Evolutionary conservation across 2,888 invertebrate species (phyloP).

Genomic region (Heptascelio sp.): DNA sequence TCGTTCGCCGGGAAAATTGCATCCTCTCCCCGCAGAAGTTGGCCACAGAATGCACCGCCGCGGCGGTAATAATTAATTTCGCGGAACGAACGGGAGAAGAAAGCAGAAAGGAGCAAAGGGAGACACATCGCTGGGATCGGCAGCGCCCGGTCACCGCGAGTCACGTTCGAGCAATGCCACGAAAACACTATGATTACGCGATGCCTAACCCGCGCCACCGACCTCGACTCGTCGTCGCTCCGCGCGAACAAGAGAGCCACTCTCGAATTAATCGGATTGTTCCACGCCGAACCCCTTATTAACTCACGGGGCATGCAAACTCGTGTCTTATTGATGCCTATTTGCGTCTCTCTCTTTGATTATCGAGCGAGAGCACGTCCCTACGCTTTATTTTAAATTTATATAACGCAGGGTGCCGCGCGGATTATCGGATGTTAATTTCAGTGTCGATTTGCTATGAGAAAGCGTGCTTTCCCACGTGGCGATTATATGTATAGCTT

Average conservation of each 20-base stretch:
- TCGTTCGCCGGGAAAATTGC: conserved; percentile 66
- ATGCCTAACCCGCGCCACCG: conserved; percentile 79
- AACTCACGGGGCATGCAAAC: conserved; percentile 81
- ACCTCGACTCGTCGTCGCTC: conserved; percentile 69
- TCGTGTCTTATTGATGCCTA: conserved; percentile 74
- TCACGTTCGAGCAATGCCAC: conserved; percentile 83
- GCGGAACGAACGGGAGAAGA: conserved; percentile 59
- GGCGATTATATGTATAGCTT: too few species aligned
- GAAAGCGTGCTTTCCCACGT: conserved; percentile 64
- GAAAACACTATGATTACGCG: conserved; percentile 83
- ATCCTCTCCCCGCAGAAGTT: conserved; percentile 66
- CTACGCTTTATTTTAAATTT: conserved; percentile 76
- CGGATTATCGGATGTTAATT: conserved; percentile 72
- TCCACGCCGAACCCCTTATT: conserved; percentile 83
- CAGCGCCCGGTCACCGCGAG: conserved; percentile 74
- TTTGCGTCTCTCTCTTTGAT: conserved; percentile 73
- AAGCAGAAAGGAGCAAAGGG: conserved; percentile 25
- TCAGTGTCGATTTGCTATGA: conserved; percentile 57
- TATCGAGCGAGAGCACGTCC: conserved; percentile 74
- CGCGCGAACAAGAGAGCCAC: conserved; percentile 74
- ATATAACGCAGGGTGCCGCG: conserved; percentile 68
- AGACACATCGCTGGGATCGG: conserved; percentile 39
- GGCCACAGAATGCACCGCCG: conserved; percentile 28
- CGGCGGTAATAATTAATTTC: conserved; percentile 74
- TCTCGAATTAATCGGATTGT: conserved; percentile 83